Percentiles rank a stretch among this genome's conserved stretches.
phyloP scores from a whole-genome alignment of 2,888 invertebrate genomes.

The Mesochorus sp. region DNA sequence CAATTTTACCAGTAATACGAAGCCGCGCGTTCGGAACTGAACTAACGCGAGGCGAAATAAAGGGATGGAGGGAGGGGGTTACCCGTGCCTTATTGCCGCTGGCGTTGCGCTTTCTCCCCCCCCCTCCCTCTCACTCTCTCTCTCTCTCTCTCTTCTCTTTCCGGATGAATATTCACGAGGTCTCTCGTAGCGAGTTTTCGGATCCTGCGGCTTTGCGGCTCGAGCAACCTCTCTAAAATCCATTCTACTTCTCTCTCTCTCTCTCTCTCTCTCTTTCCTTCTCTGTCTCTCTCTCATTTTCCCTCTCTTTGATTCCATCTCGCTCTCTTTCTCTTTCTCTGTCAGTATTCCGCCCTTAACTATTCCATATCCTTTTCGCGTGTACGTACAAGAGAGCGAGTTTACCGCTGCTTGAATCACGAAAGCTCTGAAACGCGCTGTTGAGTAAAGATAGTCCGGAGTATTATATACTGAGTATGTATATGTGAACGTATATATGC shows the following conservation, averaged over 20 bases:
- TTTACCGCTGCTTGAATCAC: slow-evolving; percentile 55
- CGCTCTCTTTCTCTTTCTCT: not conserved
- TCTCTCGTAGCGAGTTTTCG: slow-evolving; percentile 60
- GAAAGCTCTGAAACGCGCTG: slow-evolving; percentile 30
- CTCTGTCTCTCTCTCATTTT: not conserved
- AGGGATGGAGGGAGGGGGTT: too few species aligned
- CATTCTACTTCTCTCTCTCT: slow-evolving; percentile 21
- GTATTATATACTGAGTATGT: not conserved
- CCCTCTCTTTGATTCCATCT: too few species aligned
- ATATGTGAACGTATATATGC: not conserved
- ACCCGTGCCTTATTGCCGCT: slow-evolving; percentile 31
- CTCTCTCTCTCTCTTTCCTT: not conserved
- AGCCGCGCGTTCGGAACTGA: not conserved
- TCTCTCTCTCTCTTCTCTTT: slow-evolving; percentile 51
- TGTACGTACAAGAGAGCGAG: slow-evolving; percentile 24
- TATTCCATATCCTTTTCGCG: slow-evolving; percentile 41
- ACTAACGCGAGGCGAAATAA: slow-evolving; percentile 13
- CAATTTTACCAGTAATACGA: slow-evolving; percentile 54
- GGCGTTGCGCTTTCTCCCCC: slow-evolving; percentile 4
- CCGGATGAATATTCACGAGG: slow-evolving; percentile 62
- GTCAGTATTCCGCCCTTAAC: slow-evolving; percentile 15
- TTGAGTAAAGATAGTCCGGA: slow-evolving; percentile 26
- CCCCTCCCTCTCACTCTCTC: slow-evolving; percentile 19
- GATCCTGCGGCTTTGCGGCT: slow-evolving; percentile 62
- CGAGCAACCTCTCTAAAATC: slow-evolving; percentile 53